phyloP scores from a whole-genome alignment of 2,113 vertebrate genomes.

The Eupsittula cactorum region DNA sequence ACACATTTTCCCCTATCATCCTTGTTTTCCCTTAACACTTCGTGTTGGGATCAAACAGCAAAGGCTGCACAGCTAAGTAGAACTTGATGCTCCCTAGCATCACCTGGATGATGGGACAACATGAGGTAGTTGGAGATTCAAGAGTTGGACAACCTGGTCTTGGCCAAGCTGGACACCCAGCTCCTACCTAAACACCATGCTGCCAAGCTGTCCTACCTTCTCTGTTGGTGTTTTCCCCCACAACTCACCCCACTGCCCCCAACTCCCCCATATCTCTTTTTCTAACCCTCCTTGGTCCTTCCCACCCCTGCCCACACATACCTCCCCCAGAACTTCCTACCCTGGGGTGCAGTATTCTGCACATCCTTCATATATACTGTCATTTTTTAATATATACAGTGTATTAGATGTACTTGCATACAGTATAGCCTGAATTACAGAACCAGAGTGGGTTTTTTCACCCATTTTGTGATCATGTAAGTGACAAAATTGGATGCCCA shows the following conservation, averaged over 20 bases:
- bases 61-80: neutral
- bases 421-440: neutral
- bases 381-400: neutral
- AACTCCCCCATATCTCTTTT: neutral
- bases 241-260: neutral
- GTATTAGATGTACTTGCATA: neutral
- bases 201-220: neutral
- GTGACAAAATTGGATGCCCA: neutral
- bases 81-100: neutral
- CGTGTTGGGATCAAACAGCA: neutral
- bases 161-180: neutral
- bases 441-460: neutral
- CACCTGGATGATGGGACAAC: neutral
- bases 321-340: neutral
- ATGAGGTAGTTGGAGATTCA: neutral
- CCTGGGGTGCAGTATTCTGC: neutral
- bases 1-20: neutral
- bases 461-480: neutral
- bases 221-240: neutral
- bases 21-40: neutral
- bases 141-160: neutral
- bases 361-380: neutral
- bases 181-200: neutral
- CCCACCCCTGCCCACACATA: neutral
- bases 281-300: neutral